Evolutionary conservation across 2,113 vertebrate genomes (phyloP).

Genomic region (Dromiciops gliroides): DNA sequence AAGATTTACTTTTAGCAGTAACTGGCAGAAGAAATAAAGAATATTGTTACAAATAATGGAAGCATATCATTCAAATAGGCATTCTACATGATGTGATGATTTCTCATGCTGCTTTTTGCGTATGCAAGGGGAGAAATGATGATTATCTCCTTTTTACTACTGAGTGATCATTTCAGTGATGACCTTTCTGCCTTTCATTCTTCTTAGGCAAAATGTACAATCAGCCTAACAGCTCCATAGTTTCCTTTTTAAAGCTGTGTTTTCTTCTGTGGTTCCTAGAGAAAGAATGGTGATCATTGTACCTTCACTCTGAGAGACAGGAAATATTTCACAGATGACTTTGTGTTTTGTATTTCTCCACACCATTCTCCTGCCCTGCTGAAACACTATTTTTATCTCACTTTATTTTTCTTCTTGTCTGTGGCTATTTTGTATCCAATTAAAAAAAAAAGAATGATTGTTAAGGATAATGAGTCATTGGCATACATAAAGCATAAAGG

Average conservation of each 20-base stretch:
- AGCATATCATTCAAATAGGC: neutral
- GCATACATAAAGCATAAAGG: conserved; percentile 68
- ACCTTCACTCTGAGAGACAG: conserved; percentile 57
- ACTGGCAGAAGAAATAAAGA: neutral
- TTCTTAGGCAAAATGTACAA: neutral
- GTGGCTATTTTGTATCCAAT: conserved; percentile 53
- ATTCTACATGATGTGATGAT: neutral
- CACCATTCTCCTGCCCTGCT: conserved; percentile 56
- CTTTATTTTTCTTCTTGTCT: conserved; percentile 43
- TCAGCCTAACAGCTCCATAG: conserved; percentile 11
- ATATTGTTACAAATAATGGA: neutral
- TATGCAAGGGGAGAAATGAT: neutral
- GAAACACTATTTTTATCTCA: conserved; percentile 34
- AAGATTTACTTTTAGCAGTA: neutral
- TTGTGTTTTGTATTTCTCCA: conserved; percentile 68
- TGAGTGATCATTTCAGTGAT: neutral
- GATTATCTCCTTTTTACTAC: neutral
- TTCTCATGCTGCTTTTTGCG: neutral
- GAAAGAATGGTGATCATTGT: conserved; percentile 59
- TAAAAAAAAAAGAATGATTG: conserved; percentile 70
- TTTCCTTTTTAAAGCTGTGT: conserved; percentile 12
- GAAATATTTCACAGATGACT: conserved; percentile 58
- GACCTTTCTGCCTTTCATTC: conserved; percentile 25
- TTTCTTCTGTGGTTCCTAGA: conserved; percentile 34
- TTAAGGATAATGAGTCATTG: conserved; percentile 58